Evolutionary conservation across 2,888 invertebrate genomes (phyloP).

Genomic region (Melanargia galathea): DNA sequence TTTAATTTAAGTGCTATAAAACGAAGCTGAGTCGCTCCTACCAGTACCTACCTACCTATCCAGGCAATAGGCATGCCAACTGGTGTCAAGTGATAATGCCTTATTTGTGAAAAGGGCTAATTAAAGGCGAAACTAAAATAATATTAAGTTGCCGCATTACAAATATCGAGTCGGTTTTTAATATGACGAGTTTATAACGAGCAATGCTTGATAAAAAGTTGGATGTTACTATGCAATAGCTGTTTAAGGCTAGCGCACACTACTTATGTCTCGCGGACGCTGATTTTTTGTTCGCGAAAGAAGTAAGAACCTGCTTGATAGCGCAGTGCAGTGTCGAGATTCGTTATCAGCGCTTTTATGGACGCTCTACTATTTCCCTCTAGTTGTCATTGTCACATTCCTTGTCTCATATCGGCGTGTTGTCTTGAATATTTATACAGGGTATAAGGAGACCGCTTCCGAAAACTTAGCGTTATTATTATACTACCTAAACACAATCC

Average conservation of each 20-base stretch:
- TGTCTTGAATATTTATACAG: neutral
- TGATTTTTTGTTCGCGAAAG: conserved; percentile 7
- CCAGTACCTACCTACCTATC: neutral
- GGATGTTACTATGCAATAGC: conserved; percentile 36
- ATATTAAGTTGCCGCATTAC: conserved; percentile 37
- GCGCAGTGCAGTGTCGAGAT: neutral
- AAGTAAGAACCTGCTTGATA: no score
- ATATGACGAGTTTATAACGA: conserved; percentile 35
- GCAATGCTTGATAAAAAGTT: conserved; percentile 36
- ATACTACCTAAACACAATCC: no score
- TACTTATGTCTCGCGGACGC: conserved; percentile 13
- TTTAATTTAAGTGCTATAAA: conserved; percentile 16
- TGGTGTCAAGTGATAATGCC: conserved; percentile 42
- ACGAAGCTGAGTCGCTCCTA: neutral
- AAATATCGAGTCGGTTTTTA: conserved; percentile 37
- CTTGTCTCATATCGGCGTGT: neutral
- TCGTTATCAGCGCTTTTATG: neutral
- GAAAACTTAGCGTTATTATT: no score
- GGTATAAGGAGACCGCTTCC: no score
- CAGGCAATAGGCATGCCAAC: conserved; percentile 17
- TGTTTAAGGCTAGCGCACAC: conserved; percentile 36
- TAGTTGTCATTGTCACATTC: neutral
- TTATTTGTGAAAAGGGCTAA: conserved; percentile 43
- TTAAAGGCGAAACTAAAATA: conserved; percentile 46
- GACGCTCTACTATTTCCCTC: neutral